Conservation (phyloP, 64 coral and sea anemone genomes). For the Cladopsammia gracilis region DNA sequence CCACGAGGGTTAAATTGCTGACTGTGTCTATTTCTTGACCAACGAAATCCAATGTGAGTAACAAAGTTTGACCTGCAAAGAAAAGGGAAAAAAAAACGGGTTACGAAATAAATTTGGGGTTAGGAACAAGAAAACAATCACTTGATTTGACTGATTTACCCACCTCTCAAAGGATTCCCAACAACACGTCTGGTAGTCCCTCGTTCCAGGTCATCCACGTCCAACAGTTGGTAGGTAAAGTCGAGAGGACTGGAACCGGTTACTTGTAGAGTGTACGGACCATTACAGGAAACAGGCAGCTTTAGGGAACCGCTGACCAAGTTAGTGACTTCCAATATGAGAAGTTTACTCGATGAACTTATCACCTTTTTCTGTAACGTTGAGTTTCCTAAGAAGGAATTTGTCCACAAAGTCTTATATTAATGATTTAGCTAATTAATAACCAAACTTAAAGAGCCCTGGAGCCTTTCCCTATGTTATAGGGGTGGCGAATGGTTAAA, state of each 20-base stretch:
- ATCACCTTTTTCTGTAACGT: background rate
- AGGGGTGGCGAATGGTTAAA: no score
- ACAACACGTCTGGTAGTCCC: background rate
- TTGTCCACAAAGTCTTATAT: no score
- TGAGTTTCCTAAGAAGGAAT: conserved; percentile 14
- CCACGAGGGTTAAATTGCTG: conserved; percentile 44
- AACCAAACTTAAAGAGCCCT: no score
- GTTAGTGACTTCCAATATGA: conserved; percentile 21
- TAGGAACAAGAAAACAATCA: no score
- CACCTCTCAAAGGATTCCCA: conserved; percentile 73
- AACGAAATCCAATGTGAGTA: conserved; percentile 49
- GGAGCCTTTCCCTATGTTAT: no score
- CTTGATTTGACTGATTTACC: no score
- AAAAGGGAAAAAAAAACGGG: background rate
- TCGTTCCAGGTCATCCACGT: conserved; percentile 14
- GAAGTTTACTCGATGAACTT: background rate
- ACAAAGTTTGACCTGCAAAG: conserved; percentile 14
- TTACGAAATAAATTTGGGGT: no score
- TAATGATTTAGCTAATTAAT: no score
- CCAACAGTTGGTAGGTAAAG: conserved; percentile 65
- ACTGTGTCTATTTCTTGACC: conserved; percentile 15
- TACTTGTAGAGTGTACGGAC: conserved; percentile 56
- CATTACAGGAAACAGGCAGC: conserved; percentile 28
- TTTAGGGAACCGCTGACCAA: conserved; percentile 26
- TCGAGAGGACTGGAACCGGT: conserved; percentile 59